phyloP scores from a whole-genome alignment of 2,113 vertebrate genomes.

The Fulmarus glacialis region DNA sequence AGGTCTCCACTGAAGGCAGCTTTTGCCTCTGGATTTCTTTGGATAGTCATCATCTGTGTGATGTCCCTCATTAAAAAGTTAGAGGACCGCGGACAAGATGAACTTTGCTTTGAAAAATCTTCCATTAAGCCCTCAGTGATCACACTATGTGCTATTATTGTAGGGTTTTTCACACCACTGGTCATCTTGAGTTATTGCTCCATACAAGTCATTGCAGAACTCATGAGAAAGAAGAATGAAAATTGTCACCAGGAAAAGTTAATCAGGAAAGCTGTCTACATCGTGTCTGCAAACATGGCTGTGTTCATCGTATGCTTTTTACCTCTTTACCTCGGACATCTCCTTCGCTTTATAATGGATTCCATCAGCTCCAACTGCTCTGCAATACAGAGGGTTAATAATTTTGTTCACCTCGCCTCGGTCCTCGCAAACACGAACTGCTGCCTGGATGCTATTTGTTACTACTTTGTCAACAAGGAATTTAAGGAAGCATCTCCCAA shows the following conservation, averaged over 20 bases:
- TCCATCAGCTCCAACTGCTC: background rate
- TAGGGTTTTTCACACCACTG: slow-evolving; percentile 46
- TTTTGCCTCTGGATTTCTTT: slow-evolving; percentile 60
- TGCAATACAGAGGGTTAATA: background rate
- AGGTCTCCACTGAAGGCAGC: slow-evolving; percentile 28
- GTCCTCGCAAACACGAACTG: slow-evolving; percentile 65
- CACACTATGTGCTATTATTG: background rate
- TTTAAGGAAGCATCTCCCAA: slow-evolving; percentile 52
- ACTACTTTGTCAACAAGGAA: slow-evolving; percentile 69
- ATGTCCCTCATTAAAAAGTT: background rate
- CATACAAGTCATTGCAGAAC: slow-evolving; percentile 2
- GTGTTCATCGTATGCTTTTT: slow-evolving; percentile 70
- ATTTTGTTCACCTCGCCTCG: slow-evolving; percentile 13
- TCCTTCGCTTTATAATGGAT: slow-evolving; percentile 38
- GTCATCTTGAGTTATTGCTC: slow-evolving; percentile 64
- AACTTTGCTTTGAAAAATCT: slow-evolving; percentile 56
- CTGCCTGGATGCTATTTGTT: slow-evolving; percentile 68
- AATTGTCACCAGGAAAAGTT: background rate
- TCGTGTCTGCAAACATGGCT: slow-evolving; percentile 59
- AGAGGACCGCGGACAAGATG: background rate
- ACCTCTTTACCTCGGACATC: slow-evolving; percentile 42
- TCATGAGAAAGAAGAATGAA: background rate
- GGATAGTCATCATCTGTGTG: slow-evolving; percentile 16
- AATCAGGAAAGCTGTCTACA: slow-evolving; percentile 31
- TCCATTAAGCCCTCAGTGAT: background rate